Base-by-base conservation (phyloP, 2,113 vertebrate species). In the Pedetes capensis region DNA sequence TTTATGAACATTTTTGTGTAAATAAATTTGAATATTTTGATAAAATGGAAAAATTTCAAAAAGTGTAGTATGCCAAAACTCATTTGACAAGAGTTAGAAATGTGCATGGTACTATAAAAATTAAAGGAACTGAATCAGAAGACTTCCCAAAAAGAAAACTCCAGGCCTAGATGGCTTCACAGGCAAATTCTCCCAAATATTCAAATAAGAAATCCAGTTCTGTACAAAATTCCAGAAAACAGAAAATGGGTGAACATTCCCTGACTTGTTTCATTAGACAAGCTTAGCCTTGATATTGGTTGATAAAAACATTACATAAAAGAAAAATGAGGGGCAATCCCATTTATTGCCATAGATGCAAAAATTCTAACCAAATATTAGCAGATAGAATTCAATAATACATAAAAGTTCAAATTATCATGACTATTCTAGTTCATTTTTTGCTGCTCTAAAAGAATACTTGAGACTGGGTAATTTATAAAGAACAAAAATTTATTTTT, bases 71-170 rank as follows among this genome's bases (percentile, higher is more conserved):
- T 61, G 63, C 27, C 20, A 47, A 80, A 93, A 89, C 32, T 91
- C 51, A 83, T 53, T 92, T 82, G 44, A 75, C 10, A 81, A 81
- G 51, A 72, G 22, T 69, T 95, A 68, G 49, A 96, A 96, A 82
- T 34, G 74, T 74, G 42, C 63, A 32, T 51, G 29, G 4, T 74
- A 74, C 27, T 64, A 42, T 44, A 63, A 80, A 13, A 81, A 47
- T 84, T 42, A 85, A 90, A 88, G 37, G 37, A 81, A 85, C 91
- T 76, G 34, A 75, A 39, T 57, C 66, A 89, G 39, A 57, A 95
- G n/a, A 51, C 34, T 91, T 95, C 22, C 37, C 74, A 82, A 44
- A 94, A 86, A 55, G 90, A 93, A 91, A 88, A 37, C 57, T 72
- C 32, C 37, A 91, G 83, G 39, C 34, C n/a, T 27, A 89, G 42